phyloP scores from a whole-genome alignment of 2,888 invertebrate species.

The Plusia festucae region DNA sequence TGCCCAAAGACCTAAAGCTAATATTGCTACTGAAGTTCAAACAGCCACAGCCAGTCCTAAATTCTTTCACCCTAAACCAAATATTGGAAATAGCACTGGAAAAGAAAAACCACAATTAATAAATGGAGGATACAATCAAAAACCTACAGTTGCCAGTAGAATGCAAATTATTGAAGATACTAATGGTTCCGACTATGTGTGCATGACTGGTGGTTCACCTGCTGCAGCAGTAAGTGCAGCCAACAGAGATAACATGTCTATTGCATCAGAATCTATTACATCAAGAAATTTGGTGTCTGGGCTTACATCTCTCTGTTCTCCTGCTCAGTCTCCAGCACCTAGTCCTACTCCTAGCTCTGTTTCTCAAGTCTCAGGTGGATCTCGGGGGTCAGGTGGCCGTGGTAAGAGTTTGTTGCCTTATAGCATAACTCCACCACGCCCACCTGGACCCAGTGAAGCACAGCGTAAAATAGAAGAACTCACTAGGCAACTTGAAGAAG shows the following conservation, averaged over 20 bases:
- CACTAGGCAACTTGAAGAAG: constrained; percentile 97
- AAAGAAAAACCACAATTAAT: constrained; percentile 77
- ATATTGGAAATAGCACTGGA: constrained; percentile 88
- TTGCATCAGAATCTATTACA: constrained; percentile 78
- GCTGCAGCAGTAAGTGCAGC: constrained; percentile 83
- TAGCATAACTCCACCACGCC: constrained; percentile 96
- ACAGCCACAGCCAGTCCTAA: constrained; percentile 87
- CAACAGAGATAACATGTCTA: constrained; percentile 81
- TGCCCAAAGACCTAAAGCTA: constrained; percentile 87
- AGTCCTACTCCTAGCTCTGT: constrained; percentile 91
- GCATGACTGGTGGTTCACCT: constrained; percentile 94
- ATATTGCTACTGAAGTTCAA: constrained; percentile 89
- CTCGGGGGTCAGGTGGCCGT: constrained; percentile 87
- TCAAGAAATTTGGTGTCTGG: constrained; percentile 82
- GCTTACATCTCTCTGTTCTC: constrained; percentile 85
- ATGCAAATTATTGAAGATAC: constrained; percentile 91
- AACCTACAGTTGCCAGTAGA: constrained; percentile 71
- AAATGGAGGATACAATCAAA: constrained; percentile 78
- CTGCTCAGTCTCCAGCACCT: constrained; percentile 89
- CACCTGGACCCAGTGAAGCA: constrained; percentile 97
- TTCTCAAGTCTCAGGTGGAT: constrained; percentile 90
- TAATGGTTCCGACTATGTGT: constrained; percentile 94
- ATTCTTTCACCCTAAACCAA: constrained; percentile 89
- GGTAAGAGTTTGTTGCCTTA: constrained; percentile 94
- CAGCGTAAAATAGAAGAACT: constrained; percentile 98